Evolutionary conservation across 2,113 vertebrate species (phyloP).

Genomic region (Todiramphus saurophagus): DNA sequence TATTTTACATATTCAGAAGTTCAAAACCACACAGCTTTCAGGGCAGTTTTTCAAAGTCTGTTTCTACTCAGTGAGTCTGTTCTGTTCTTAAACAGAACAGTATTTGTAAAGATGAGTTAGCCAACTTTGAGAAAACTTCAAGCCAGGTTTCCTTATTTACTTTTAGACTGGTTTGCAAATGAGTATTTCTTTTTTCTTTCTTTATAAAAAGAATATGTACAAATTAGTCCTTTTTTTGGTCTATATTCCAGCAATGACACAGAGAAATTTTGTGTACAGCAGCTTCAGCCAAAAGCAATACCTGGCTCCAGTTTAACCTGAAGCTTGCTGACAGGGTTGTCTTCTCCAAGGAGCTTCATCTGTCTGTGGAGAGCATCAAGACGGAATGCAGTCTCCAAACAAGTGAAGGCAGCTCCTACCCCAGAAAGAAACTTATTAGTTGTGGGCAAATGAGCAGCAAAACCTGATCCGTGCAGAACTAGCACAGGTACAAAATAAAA

Average conservation of each 20-base stretch:
- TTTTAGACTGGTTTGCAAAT: neutral
- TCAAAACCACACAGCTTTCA: neutral
- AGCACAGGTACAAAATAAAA: neutral
- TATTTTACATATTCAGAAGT: neutral
- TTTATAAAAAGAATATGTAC: neutral
- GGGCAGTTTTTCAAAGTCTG: neutral
- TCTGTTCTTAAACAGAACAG: neutral
- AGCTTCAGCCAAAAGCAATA: slow-evolving; percentile 42
- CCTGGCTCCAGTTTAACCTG: slow-evolving; percentile 96
- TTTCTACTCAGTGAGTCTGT: neutral
- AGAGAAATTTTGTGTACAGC: neutral
- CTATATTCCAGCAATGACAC: neutral
- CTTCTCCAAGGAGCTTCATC: slow-evolving; percentile 92
- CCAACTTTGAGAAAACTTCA: neutral
- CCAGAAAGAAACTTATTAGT: neutral
- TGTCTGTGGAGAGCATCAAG: slow-evolving; percentile 94
- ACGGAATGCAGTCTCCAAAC: slow-evolving; percentile 92
- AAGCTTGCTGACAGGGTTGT: slow-evolving; percentile 92
- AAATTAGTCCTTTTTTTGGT: neutral
- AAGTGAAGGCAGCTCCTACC: slow-evolving; percentile 92
- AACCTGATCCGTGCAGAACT: neutral
- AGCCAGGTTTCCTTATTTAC: neutral
- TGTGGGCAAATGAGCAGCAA: neutral
- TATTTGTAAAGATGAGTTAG: neutral
- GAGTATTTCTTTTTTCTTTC: neutral